Evolutionary conservation across 2,888 invertebrate genomes (phyloP), one percentile per base, ranked within the genome.

Genomic region (Phyto melanocephala): DNA sequence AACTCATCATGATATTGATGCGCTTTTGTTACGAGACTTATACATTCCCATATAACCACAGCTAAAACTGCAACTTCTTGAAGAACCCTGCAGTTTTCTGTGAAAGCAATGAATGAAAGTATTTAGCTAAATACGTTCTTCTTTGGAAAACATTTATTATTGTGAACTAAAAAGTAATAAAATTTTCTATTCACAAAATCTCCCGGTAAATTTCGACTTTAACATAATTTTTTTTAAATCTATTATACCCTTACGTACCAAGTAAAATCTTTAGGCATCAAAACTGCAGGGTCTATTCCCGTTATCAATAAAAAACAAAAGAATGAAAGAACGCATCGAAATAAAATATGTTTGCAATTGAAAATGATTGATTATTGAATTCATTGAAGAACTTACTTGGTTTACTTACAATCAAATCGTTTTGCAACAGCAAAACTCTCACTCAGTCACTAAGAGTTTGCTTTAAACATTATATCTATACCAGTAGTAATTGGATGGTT

Each of bases 361-460:
- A 40, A 80, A 35, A 70, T 76, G 71, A 76, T 76, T 71, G 76
- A 71, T 76, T 76, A 65, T 75, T 63, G 22, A 60, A 68, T 67
- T 22, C 40, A 52, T 40, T 52, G 67, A 76, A 52, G 50, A 58
- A 75, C 15, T 76, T 20, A 60, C 13, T 75, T 54, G 62, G 1
- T 54, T 56, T 10, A 15, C 17, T 0, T 20, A 11, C 22, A 35
- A 20, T 67, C 1, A 24, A 22, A n/a, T 1, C 11, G 1, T 2
- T 35, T 13, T 7, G 17, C 5, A 17, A 17, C 15, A 17, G 17
- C 6, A 45, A 45, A 17, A 17, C 1, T 5, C 6, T 28, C 6
- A 3, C 6, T 28, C 6, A 3, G 28, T 22, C 24, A n/a, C 13
- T 13, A 3, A 52, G 13, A 24, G 13, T 47, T 20, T 47, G 11